These are phyloP conservation scores for Agrotis clavis DNA, from an alignment of 2,888 invertebrate species.

Conservation along the genomic window DNA sequence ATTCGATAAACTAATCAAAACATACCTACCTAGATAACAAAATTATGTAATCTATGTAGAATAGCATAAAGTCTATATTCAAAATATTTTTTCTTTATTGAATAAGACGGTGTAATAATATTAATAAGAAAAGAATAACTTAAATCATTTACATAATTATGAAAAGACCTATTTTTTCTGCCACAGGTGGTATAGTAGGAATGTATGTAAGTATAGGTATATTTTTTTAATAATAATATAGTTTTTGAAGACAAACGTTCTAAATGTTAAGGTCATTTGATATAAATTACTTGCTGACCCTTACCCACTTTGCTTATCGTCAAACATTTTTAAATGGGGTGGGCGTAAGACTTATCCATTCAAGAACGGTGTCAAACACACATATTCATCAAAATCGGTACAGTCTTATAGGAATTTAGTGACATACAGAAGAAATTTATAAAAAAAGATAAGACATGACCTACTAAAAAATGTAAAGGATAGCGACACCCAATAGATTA, in stretches of 20 bases:
- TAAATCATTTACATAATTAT: slow-evolving; percentile 1
- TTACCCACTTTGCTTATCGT: too few species aligned
- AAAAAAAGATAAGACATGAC: neutral
- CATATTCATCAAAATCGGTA: too few species aligned
- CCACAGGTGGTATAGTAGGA: neutral
- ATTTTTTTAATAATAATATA: too few species aligned
- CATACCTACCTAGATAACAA: neutral
- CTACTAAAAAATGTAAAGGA: slow-evolving; percentile 2
- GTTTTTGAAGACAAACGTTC: neutral
- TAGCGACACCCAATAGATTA: neutral
- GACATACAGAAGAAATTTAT: too few species aligned
- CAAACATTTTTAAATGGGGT: too few species aligned
- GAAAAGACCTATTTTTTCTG: neutral
- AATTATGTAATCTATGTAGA: neutral
- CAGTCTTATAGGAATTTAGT: too few species aligned
- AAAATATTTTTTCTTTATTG: neutral
- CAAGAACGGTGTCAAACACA: too few species aligned
- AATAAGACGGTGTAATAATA: neutral
- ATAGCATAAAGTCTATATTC: neutral
- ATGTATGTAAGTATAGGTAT: too few species aligned
- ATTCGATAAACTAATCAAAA: neutral
- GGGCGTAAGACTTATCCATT: too few species aligned
- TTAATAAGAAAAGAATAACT: neutral
- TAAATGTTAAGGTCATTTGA: neutral
- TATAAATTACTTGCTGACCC: too few species aligned